These are phyloP conservation scores for Perizoma flavofasciatum DNA, from an alignment of 2,888 invertebrate species.

Conservation along the genomic window DNA sequence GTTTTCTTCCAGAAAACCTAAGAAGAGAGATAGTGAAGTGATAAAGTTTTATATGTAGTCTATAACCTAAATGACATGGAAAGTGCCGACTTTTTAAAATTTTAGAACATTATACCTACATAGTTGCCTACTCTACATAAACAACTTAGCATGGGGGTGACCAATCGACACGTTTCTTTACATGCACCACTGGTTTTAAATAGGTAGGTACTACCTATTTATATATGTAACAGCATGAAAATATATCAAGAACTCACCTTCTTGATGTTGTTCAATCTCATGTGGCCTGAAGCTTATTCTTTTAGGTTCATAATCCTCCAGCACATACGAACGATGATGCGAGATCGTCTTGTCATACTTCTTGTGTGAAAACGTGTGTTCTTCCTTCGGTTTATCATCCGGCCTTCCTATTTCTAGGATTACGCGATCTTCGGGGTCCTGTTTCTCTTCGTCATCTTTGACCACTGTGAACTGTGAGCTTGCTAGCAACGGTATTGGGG, in stretches of 20 bases:
- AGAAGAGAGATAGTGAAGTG: too few relatives aligned
- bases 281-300: constrained; percentile 68
- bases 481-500: constrained; percentile 70
- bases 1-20: too few relatives aligned
- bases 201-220: too few relatives aligned
- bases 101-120: too few relatives aligned
- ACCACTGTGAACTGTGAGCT: constrained; percentile 62
- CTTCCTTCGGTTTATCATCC: constrained; percentile 74
- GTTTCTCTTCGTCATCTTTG: constrained; percentile 69
- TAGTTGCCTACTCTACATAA: too few relatives aligned
- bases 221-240: background rate
- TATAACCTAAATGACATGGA: too few relatives aligned
- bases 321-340: constrained; percentile 74
- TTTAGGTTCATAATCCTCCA: constrained; percentile 74
- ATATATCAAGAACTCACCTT: constrained; percentile 12
- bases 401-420: constrained; percentile 80
- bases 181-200: too few relatives aligned
- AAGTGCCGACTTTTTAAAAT: too few relatives aligned
- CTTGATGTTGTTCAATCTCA: constrained; percentile 64
- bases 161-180: too few relatives aligned
- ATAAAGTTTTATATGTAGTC: too few relatives aligned
- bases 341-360: constrained; percentile 80
- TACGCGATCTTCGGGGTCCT: constrained; percentile 68
- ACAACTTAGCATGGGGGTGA: too few relatives aligned
- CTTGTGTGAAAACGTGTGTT: constrained; percentile 77